Conservation (phyloP, 2,797 vertebrate species). For the Thaleichthys pacificus region DNA sequence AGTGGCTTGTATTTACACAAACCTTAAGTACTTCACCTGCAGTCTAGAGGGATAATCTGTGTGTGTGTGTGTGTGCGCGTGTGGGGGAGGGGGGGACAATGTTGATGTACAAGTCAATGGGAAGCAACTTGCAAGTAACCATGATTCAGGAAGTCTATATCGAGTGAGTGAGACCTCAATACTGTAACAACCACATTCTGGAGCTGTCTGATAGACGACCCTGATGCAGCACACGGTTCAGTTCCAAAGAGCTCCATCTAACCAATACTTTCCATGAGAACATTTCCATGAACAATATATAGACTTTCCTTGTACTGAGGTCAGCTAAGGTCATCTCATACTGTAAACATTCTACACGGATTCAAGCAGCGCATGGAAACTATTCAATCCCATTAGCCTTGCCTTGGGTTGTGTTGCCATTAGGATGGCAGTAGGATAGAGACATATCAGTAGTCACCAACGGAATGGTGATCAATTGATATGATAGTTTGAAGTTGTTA, state of each 20-base stretch:
- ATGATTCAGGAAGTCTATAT: background rate
- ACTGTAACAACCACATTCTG: too few relatives aligned
- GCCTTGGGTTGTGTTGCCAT: too few relatives aligned
- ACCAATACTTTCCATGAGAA: background rate
- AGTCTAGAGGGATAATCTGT: background rate
- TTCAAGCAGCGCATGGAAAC: background rate
- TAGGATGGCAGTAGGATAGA: too few relatives aligned
- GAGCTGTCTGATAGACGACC: too few relatives aligned
- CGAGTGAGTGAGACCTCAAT: too few relatives aligned
- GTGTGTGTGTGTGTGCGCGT: background rate
- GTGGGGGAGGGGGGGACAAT: too few relatives aligned
- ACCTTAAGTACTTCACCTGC: slow-evolving; percentile 1
- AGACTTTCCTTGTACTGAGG: background rate
- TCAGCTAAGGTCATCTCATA: background rate
- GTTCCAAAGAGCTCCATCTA: background rate
- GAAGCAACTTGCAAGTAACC: background rate
- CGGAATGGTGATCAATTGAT: too few relatives aligned
- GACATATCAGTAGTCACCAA: too few relatives aligned
- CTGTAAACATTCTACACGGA: background rate
- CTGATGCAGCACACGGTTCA: too few relatives aligned
- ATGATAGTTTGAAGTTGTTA: background rate
- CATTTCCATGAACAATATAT: background rate
- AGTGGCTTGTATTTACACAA: slow-evolving; percentile 24
- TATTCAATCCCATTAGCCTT: background rate
- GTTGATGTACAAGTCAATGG: background rate